These are phyloP conservation scores for Drosophila yooni DNA, from an alignment of 2,888 invertebrate genomes.

Conservation along the genomic window DNA sequence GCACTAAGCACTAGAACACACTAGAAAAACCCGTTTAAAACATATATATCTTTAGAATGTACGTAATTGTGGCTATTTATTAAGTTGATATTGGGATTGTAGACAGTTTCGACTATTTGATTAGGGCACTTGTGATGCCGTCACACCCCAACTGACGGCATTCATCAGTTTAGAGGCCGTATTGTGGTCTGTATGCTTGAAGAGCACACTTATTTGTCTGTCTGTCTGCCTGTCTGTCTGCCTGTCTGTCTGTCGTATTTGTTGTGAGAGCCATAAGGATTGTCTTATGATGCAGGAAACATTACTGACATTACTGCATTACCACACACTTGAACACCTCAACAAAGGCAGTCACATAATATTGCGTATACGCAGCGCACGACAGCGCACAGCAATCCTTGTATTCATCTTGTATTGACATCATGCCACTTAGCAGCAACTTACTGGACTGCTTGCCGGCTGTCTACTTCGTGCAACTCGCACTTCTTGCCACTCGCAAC, in stretches of 20 bases:
- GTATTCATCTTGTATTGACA: background rate
- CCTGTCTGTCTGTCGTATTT: background rate
- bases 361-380: constrained; percentile 31
- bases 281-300: constrained; percentile 27
- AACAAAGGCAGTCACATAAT: constrained; percentile 2
- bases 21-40: background rate
- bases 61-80: background rate
- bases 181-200: background rate
- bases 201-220: constrained; percentile 14
- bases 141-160: background rate
- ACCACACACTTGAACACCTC: background rate
- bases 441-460: background rate
- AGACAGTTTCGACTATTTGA: background rate
- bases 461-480: background rate
- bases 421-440: background rate
- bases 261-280: constrained; percentile 29
- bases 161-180: constrained; percentile 21
- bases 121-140: background rate
- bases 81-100: background rate
- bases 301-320: constrained; percentile 25
- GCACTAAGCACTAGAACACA: too few relatives aligned
- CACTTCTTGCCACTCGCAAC: background rate
- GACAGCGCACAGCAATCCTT: background rate
- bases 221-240: background rate
- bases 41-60: background rate